Evolutionary conservation across 2,797 vertebrate genomes (phyloP), one percentile per base, ranked within the genome.

Genomic region (Hephaestus fuliginosus): DNA sequence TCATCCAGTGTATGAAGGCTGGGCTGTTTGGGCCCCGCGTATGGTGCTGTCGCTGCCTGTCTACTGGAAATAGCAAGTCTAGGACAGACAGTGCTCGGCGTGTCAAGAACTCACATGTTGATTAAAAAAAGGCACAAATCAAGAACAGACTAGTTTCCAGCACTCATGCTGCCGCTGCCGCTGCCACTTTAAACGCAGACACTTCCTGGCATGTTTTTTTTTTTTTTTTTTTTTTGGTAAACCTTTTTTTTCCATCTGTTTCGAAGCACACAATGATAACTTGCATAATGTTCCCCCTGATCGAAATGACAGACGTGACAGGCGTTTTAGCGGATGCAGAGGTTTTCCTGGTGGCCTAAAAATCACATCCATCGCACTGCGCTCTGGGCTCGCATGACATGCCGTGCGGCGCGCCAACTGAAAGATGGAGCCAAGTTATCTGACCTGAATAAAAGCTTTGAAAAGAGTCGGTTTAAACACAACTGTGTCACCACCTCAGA

Each of bases 91-190:
- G 80, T 18, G 76, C 83, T 83, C 60, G 65, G 81, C 83, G 46
- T 82, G 66, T 83, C 72, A 71, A 77, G 52, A 86, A 86, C 82
- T 91, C 78, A 76, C 80, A 73, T 62, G 84, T 89, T 89, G 86
- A 90, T 88, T 33, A 33, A 33, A 33, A 88, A 83, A 94, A 95
- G 93, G 93, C 93, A 93, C 94, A 93, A 93, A 93, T 91, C 73
- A 92, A 92, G 86, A 90, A 83, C 84, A 88, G 82, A 88, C 85
- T 39, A 53, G 69, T 83, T 83, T 90, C 81, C 76, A 83, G 88
- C 81, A 48, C 4, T 48, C 62, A 61, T 33, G 48, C 55, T 11
- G 15, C 53, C n/a, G 48, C 55, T 11, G 15, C 53, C n/a, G 60
- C 52, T 20, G 69, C 77, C 65, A 13, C 55, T 60, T 76, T 63